Conservation (phyloP, 1,140 invertebrate genomes). For the Sitobion miscanthi region DNA sequence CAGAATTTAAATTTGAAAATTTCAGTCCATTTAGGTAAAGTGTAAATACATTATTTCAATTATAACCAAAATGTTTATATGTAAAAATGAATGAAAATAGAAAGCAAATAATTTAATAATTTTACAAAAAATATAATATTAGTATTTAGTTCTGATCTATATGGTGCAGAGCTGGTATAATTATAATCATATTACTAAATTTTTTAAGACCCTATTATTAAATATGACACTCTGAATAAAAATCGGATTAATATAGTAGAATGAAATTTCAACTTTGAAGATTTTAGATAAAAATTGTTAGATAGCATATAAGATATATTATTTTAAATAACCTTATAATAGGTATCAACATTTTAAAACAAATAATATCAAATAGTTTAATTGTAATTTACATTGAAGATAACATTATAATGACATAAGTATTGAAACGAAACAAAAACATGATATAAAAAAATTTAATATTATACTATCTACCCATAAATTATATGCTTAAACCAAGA, state of each 20-base stretch:
- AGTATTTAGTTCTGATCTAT: not conserved
- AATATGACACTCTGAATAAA: not conserved
- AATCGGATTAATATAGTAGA: not conserved
- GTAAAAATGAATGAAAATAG: not conserved
- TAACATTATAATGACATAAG: not conserved
- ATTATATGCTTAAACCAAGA: not conserved
- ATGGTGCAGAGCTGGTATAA: not conserved
- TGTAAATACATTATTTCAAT: not conserved
- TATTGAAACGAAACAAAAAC: not conserved
- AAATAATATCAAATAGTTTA: too few relatives aligned
- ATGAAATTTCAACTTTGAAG: not conserved
- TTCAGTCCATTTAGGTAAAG: not conserved
- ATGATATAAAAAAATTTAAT: not conserved
- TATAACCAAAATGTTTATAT: not conserved
- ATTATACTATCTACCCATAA: not conserved
- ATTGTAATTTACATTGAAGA: not conserved
- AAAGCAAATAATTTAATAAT: not conserved
- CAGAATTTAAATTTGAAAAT: not conserved
- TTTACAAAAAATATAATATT: too few relatives aligned
- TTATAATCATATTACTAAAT: not conserved
- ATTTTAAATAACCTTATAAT: not conserved
- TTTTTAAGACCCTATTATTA: not conserved
- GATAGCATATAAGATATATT: not conserved
- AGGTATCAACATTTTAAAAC: too few relatives aligned
- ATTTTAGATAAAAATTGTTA: not conserved